Evolutionary conservation across 2,113 vertebrate species (phyloP).

Genomic region (Microtus montanus): DNA sequence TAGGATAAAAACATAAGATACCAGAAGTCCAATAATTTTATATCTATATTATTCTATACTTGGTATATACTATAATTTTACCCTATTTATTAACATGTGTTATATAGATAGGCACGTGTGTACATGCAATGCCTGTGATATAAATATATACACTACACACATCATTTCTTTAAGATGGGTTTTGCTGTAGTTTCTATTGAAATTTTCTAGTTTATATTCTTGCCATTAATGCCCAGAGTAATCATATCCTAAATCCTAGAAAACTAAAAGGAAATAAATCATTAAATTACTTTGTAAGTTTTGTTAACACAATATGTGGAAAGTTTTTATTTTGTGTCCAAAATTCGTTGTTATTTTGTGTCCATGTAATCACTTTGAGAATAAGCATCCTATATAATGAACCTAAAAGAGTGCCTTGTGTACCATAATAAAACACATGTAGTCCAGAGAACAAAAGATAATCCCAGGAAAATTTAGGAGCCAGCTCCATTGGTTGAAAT

Average conservation of each 20-base stretch:
- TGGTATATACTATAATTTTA: background rate
- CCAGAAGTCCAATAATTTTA: background rate
- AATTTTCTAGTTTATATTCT: background rate
- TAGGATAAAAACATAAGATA: background rate
- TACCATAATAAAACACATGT: background rate
- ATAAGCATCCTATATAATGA: background rate
- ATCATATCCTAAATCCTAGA: background rate
- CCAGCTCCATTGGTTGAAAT: background rate
- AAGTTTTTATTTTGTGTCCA: background rate
- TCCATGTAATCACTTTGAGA: background rate
- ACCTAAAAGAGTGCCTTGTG: background rate
- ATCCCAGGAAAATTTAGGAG: background rate
- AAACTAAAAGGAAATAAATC: background rate
- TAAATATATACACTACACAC: background rate
- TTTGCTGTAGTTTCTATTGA: background rate
- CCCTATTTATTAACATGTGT: background rate
- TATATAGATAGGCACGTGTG: background rate
- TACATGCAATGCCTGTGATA: background rate
- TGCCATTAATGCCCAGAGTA: background rate
- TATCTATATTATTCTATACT: background rate
- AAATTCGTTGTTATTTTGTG: background rate
- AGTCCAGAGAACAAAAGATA: background rate
- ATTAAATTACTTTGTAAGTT: slow-evolving; percentile 12
- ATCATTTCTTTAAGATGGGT: background rate
- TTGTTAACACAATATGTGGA: background rate